Base-by-base conservation (phyloP, 1,140 invertebrate species). In the Pinna nobilis region DNA sequence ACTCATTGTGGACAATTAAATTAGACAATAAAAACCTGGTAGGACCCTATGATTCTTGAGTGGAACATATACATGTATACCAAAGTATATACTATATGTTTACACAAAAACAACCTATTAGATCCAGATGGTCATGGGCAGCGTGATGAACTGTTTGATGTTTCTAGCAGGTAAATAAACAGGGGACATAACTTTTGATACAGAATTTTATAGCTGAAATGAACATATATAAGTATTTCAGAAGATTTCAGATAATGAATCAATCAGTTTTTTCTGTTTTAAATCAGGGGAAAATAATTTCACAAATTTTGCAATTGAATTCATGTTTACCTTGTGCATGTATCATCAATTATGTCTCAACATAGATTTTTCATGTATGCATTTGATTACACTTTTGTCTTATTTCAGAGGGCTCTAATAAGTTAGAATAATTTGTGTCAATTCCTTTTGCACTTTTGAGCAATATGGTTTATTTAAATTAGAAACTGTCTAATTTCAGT, bases 401-500 rank as follows among this genome's bases (percentile, higher is more conserved):
- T n/a, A 11, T 44, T 44, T 44, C 9, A 11, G 9, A 9, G 9
- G 9, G n/a, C 9, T 44, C n/a, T 9, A 44, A 11, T 44, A 44
- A 11, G 9, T 44, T 44, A 44, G n/a, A n/a, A 44, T 44, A 11
- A 9, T 44, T n/a, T 44, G 9, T 9, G 9, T 11, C n/a, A 44
- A 44, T 44, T 44, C 9, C 9, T 9, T 44, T n/a, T 11, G 9
- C n/a, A 44, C 39, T 11, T 11, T 11, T 11, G 9, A 44, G 9
- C 33, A 59, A 33, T 7, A 5, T 18, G 3, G 30, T 25, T 25
- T 59, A 9, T 32, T 59, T 59, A 35, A 33, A 33, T 32, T 25
- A 33, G 18, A 2, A 13, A 13, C 33, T 32, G 20, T 59, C 23
- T 35, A 20, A 30, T 69, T 65, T 39, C 44, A 73, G 64, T 59